Base-by-base conservation (phyloP, 1,140 invertebrate genomes). In the Brachionus paranguensis region DNA sequence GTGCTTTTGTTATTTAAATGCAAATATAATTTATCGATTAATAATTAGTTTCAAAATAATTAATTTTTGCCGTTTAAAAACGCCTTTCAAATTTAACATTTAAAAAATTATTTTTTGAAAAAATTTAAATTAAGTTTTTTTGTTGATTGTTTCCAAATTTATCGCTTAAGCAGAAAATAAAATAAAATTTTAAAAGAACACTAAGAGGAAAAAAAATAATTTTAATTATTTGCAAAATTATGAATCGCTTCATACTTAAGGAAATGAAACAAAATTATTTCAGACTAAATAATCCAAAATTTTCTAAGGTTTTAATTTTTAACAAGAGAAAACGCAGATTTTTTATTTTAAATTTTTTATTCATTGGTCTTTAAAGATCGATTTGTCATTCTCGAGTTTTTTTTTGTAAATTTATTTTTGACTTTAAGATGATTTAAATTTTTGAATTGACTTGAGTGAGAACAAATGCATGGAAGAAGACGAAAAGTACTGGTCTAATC, bases 401-500 rank as follows among this genome's bases (percentile, higher is more conserved):
- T 43, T 72, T 17, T 72, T 6, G 12, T 24, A 29, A 64, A 12
- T n/a, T 24, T n/a, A 64, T 10, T 10, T 20, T 24, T 10, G 27
- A 64, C 5, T 17, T 50, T 53, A 33, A 50, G 72, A 50, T 50
- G 7, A 50, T 50, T 37, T 76, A 3, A 53, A 24, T 74, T 45
- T 43, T 11, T 43, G 17, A 37, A 37, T 37, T 37, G 33, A 37
- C 29, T 37, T 37, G 5, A 10, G 2, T 20, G 17, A 74, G 41
- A 50, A 50, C 11, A 47, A 76, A 29, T 76, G 20, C 47, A 76
- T 76, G 72, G 72, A 76, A 47, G 72, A 76, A 45, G 78, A 81
- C 6, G 78, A 81, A 45, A 60, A 68, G 4, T 81, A 81, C 17
- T 81, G 78, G 78, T 64, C 53, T 14, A 60, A 68, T 60, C 91